These are phyloP conservation scores for Sitophilus oryzae DNA, from an alignment of 1,140 invertebrate species.

Conservation along the genomic window DNA sequence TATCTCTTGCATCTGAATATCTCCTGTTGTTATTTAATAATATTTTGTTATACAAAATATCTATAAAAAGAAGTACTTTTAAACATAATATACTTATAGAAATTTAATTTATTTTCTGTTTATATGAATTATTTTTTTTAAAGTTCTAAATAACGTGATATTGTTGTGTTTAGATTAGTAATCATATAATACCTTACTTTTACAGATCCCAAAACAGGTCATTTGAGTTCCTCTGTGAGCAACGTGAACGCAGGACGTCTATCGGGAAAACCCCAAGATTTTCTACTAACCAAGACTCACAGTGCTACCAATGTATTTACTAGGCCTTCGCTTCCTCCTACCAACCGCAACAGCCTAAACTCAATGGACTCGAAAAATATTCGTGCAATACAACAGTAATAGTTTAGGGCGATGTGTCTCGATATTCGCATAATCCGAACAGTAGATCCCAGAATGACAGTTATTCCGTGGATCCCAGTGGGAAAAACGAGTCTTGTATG, in stretches of 20 bases:
- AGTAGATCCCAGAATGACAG: constrained; percentile 9
- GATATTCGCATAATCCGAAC: constrained; percentile 15
- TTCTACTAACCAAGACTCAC: constrained; percentile 38
- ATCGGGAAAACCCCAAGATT: constrained; percentile 20
- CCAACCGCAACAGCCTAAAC: constrained; percentile 34
- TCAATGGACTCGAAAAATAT: constrained; percentile 28
- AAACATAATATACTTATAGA: too few relatives aligned
- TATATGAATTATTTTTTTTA: too few relatives aligned
- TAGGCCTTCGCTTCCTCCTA: constrained; percentile 20
- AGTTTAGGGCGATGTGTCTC: constrained; percentile 7
- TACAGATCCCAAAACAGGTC: constrained; percentile 22
- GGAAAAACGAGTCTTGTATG: constrained; percentile 5
- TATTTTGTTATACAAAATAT: too few relatives aligned
- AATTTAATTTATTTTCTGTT: too few relatives aligned
- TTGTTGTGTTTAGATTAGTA: too few relatives aligned
- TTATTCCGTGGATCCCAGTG: neutral
- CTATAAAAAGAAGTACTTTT: too few relatives aligned
- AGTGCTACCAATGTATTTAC: constrained; percentile 41
- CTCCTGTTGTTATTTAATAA: too few relatives aligned
- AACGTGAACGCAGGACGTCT: constrained; percentile 30
- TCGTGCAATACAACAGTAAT: constrained; percentile 33
- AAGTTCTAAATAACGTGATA: too few relatives aligned
- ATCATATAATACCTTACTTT: too few relatives aligned
- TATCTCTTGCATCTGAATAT: too few relatives aligned
- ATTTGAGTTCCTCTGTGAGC: constrained; percentile 26